Conservation (phyloP, 2,888 invertebrate species). For the Parnassius mnemosyne region DNA sequence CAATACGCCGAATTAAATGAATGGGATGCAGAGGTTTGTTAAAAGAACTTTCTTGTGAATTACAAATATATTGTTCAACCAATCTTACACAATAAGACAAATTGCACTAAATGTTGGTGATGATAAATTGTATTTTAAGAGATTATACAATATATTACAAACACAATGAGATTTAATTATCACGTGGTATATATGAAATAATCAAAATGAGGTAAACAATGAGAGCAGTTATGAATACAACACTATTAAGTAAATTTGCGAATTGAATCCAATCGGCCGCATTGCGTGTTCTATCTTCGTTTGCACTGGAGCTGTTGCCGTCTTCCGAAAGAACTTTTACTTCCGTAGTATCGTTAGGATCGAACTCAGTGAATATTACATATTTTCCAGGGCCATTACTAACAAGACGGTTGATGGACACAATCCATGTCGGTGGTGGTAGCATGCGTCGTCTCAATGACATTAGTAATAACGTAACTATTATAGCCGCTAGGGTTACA, state of each 20-base stretch:
- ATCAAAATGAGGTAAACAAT: conserved; percentile 62
- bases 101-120: too few species aligned
- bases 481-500: conserved; percentile 55
- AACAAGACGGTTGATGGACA: conserved; percentile 50
- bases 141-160: too few species aligned
- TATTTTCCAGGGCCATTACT: conserved; percentile 62
- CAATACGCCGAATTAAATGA: conserved; percentile 56
- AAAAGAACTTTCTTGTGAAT: conserved; percentile 6
- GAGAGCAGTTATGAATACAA: conserved; percentile 50
- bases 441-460: conserved; percentile 47
- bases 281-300: conserved; percentile 39
- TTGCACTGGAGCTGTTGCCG: conserved; percentile 30
- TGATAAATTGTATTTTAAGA: too few species aligned
- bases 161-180: conserved; percentile 27
- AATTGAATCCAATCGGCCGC: conserved; percentile 64
- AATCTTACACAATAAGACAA: background rate
- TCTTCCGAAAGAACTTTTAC: conserved; percentile 50
- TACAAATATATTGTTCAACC: conserved; percentile 13
- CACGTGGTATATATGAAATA: conserved; percentile 58
- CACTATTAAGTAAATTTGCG: conserved; percentile 62
- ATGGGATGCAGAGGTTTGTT: conserved; percentile 65
- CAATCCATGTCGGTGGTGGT: conserved; percentile 60
- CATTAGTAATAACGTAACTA: conserved; percentile 62
- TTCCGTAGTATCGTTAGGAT: conserved; percentile 50
- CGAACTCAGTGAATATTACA: conserved; percentile 69